Conservation (phyloP, 2,888 invertebrate species). For the Brenthis ino region DNA sequence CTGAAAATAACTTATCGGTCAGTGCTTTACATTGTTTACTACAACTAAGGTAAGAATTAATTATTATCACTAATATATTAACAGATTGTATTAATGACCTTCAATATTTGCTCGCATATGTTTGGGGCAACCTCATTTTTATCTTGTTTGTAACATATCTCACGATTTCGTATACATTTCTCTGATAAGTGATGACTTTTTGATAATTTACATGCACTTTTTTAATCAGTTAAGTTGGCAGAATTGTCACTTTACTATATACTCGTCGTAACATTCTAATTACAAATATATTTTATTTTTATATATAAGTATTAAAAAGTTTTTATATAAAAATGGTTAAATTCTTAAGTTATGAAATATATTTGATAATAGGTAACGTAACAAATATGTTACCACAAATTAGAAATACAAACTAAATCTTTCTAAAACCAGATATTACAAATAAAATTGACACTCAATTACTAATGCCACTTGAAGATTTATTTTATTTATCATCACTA, state of each 20-base stretch:
- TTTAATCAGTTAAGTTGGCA: neutral
- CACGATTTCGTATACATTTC: neutral
- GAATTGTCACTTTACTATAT: neutral
- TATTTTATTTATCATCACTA: constrained; percentile 3
- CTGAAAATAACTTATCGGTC: constrained; percentile 63
- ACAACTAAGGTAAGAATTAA: constrained; percentile 68
- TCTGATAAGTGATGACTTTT: constrained; percentile 8
- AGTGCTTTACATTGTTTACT: constrained; percentile 69
- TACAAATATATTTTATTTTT: neutral
- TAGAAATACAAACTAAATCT: neutral
- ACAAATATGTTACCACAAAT: no score
- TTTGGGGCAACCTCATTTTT: constrained; percentile 21
- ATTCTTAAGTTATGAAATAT: neutral
- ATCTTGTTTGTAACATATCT: constrained; percentile 14
- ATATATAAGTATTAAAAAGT: neutral
- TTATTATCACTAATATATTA: constrained; percentile 36
- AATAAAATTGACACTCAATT: neutral
- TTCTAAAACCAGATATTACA: neutral
- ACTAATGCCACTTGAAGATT: neutral
- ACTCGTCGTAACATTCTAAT: neutral
- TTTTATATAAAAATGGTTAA: constrained; percentile 5
- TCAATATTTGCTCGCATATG: constrained; percentile 29
- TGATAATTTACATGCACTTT: neutral
- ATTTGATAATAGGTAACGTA: neutral
- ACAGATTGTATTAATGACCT: constrained; percentile 34